Evolutionary conservation across 2,888 invertebrate species (phyloP), one percentile per base, ranked within the genome.

Genomic region (Hofmannophila pseudospretella): DNA sequence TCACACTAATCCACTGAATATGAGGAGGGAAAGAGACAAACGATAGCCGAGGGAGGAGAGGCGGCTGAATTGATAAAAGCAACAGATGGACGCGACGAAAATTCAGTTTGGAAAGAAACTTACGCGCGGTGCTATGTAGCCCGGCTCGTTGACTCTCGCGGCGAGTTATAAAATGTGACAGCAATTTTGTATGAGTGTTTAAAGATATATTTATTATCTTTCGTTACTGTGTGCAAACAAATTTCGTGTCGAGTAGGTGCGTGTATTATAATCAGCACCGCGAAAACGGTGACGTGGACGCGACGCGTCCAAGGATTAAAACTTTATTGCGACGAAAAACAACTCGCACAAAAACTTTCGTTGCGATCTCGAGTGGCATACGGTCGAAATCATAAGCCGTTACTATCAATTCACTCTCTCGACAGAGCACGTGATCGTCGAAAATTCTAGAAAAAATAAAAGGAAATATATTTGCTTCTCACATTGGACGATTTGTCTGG

Each of bases 1-100:
- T 64, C 68, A 54, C 54, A 61, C 65, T 41, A 47, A 58, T 47
- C 38, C 34, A 37, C 44, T 39, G 38, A 53, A 54, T 49, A 37
- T 44, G 34, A 46, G 29, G 79, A 54, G 63, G 38, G 74, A 84
- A 60, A 51, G 82, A 76, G 82, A 84, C 45, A 16, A 16, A 3
- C 47, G 56, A 45, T 12, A 29, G 28, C 26, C 39, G 42, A 75
- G 61, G 75, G 77, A 77, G 78, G 79, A 71, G 69, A 51, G 62
- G 55, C 62, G 63, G 51, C 54, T 68, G 79, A 81, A 76, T 77
- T 86, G 79, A 85, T 86, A 86, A 81, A 86, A 86, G 76, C 85
- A 77, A 84, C 81, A 71, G 79, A 75, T 72, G 73, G 68, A 71
- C 75, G 66, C 67, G 58, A 67, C 74, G 64, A 76, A 79, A 80